phyloP scores from a whole-genome alignment of 2,113 vertebrate genomes.

The Polypterus bichir region DNA sequence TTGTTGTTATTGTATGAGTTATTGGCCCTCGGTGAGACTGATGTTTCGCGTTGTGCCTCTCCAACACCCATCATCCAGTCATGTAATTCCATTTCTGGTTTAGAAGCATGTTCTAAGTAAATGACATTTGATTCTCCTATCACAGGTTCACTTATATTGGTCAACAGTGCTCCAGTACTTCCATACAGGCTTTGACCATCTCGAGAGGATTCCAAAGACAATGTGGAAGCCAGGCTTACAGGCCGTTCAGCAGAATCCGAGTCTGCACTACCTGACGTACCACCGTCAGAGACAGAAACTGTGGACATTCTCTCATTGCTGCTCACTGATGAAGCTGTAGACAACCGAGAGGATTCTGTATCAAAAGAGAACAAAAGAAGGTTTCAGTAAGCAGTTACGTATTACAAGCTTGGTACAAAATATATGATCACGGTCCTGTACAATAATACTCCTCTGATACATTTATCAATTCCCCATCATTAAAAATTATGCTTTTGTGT shows the following conservation, averaged over 20 bases:
- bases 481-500: too few species aligned
- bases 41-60: constrained; percentile 1
- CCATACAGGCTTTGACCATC: constrained; percentile 53
- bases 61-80: background rate
- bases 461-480: too few species aligned
- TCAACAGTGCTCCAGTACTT: constrained; percentile 31
- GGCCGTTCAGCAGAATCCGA: constrained; percentile 51
- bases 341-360: constrained; percentile 55
- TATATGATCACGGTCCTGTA: too few species aligned
- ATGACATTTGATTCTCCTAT: constrained; percentile 32
- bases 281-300: constrained; percentile 32
- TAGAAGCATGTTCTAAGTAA: constrained; percentile 36
- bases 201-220: constrained; percentile 59
- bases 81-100: constrained; percentile 8
- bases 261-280: constrained; percentile 33
- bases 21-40: constrained; percentile 17
- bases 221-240: constrained; percentile 47
- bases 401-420: too few species aligned
- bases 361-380: background rate
- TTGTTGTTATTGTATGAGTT: too few species aligned
- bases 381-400: too few species aligned
- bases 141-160: constrained; percentile 11
- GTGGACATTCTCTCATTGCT: constrained; percentile 53
- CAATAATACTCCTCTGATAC: too few species aligned
- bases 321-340: constrained; percentile 37